A percentile compares a stretch with the other conserved stretches of the same genome.
Evolutionary conservation across 2,797 vertebrate species (phyloP).

Genomic region (Epinephelus awoara): DNA sequence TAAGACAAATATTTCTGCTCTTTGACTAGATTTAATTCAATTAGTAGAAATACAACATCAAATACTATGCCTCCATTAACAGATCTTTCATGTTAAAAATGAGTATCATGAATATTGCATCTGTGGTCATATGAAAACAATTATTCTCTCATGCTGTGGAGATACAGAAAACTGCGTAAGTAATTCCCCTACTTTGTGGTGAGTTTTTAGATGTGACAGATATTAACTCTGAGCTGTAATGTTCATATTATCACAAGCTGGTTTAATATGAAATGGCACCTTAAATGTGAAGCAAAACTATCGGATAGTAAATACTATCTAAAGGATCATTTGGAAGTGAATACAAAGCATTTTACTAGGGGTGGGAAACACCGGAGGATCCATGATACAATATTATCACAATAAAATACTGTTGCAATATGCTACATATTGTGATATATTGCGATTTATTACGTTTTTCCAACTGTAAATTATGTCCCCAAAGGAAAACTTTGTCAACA

Average conservation of each 20-base stretch:
- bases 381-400: no score
- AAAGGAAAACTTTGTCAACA: no score
- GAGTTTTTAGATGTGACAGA: conserved; percentile 18
- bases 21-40: conserved; percentile 87
- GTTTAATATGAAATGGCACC: conserved; percentile 31
- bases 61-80: conserved; percentile 82
- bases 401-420: no score
- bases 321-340: neutral
- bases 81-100: conserved; percentile 83
- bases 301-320: neutral
- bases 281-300: neutral
- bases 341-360: conserved; percentile 24
- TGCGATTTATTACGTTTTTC: no score
- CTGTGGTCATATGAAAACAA: conserved; percentile 66
- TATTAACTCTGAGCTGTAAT: neutral
- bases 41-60: conserved; percentile 86
- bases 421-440: no score
- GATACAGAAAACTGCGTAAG: conserved; percentile 8
- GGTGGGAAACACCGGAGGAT: no score
- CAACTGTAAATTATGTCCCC: no score
- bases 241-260: conserved; percentile 1
- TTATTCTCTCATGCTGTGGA: conserved; percentile 59
- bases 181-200: conserved; percentile 13
- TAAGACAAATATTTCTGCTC: conserved; percentile 85
- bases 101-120: conserved; percentile 82